Evolutionary conservation across 2,888 invertebrate genomes (phyloP).

Genomic region (Chesias legatella): DNA sequence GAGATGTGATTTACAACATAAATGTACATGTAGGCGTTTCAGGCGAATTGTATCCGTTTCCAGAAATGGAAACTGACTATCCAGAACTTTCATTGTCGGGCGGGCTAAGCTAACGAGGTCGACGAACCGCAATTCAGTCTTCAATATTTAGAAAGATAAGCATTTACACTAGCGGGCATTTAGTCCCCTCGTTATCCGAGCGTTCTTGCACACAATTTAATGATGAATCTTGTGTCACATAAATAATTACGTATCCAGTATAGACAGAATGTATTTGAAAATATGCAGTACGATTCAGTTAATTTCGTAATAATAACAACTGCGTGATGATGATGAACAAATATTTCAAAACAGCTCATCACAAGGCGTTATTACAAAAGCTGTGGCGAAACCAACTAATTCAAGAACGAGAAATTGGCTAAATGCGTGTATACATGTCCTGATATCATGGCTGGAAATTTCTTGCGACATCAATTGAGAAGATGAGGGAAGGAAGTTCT

Average conservation of each 20-base stretch:
- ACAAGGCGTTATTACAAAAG: conserved; percentile 4
- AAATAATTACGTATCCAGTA: conserved; percentile 1
- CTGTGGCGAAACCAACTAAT: conserved; percentile 9
- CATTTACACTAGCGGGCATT: no score
- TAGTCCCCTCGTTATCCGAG: conserved; percentile 25
- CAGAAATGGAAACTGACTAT: conserved; percentile 59
- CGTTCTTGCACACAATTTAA: conserved; percentile 22
- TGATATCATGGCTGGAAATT: no score
- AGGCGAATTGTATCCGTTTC: conserved; percentile 51
- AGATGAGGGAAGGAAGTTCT: no score
- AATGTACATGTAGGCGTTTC: conserved; percentile 55
- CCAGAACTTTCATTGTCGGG: conserved; percentile 52
- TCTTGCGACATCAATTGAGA: no score
- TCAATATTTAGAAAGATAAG: no score
- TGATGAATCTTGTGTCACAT: conserved; percentile 6
- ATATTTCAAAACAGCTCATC: conserved; percentile 10
- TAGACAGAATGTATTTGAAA: not conserved
- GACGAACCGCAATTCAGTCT: conserved; percentile 26
- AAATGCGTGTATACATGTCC: not conserved
- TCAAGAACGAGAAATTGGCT: not conserved
- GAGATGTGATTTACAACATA: conserved; percentile 58
- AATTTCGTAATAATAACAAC: conserved; percentile 7
- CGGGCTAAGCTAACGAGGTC: conserved; percentile 24
- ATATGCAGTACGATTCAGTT: not conserved
- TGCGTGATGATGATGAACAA: conserved; percentile 12